phyloP scores from a whole-genome alignment of 2,113 vertebrate genomes.

The rat (Rattus norvegicus) region DNA sequence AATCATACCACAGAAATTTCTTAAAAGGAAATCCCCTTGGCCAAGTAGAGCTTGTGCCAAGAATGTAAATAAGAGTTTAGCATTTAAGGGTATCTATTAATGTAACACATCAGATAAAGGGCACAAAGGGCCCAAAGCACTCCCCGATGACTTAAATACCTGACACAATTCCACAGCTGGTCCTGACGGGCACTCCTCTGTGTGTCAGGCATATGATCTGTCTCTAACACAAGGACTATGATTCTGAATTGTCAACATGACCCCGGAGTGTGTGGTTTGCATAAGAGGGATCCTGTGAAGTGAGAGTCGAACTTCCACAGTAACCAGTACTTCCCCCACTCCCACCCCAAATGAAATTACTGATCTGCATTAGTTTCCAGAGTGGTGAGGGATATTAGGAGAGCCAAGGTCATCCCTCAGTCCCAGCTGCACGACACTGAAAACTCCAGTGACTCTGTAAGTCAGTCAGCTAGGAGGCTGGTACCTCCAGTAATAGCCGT shows the following conservation, averaged over 20 bases:
- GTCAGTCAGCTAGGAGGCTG: not conserved
- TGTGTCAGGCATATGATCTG: not conserved
- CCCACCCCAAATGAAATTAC: not conserved
- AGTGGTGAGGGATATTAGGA: not conserved
- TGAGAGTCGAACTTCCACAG: not conserved
- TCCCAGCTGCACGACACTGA: not conserved
- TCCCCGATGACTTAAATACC: slow-evolving; percentile 47
- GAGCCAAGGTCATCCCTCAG: not conserved
- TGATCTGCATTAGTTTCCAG: not conserved
- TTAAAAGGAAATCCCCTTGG: slow-evolving; percentile 75
- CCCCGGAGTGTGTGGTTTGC: not conserved
- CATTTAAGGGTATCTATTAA: slow-evolving; percentile 76
- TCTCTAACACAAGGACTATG: not conserved
- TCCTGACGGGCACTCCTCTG: not conserved
- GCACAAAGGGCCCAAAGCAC: slow-evolving; percentile 52
- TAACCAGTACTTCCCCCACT: not conserved
- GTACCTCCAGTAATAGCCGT: not conserved
- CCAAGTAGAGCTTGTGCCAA: slow-evolving; percentile 71
- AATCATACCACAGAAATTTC: slow-evolving; percentile 60
- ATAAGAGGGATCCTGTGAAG: not conserved
- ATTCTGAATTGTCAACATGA: not conserved
- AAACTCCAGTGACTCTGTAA: not conserved
- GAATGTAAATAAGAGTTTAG: slow-evolving; percentile 66
- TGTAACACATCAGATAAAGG: slow-evolving; percentile 68
- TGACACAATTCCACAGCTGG: slow-evolving; percentile 10